These are phyloP conservation scores for Ophonus ardosiacus DNA, from an alignment of 2,888 invertebrate genomes.

Conservation along the genomic window DNA sequence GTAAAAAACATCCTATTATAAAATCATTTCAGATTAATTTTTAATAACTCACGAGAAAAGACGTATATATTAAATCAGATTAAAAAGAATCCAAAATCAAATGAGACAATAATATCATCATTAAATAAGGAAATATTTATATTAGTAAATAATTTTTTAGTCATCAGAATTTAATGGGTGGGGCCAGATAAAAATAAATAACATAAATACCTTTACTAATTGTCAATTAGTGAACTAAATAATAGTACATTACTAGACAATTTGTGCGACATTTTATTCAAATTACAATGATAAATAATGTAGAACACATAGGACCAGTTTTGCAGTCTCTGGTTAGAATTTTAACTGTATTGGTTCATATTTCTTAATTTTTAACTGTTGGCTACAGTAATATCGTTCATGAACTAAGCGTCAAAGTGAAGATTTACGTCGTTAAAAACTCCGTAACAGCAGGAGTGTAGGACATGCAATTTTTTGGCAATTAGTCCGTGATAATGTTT, in stretches of 20 bases:
- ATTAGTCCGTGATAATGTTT: constrained; percentile 19
- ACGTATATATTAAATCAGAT: too few species aligned
- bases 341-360: too few species aligned
- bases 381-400: not conserved
- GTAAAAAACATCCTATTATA: too few species aligned
- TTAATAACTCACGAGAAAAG: too few species aligned
- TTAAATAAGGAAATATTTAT: too few species aligned
- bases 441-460: constrained; percentile 6
- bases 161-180: not conserved
- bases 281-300: not conserved
- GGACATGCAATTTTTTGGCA: constrained; percentile 27
- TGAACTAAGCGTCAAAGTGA: not conserved
- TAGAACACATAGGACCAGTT: not conserved
- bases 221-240: constrained; percentile 1
- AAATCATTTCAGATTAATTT: too few species aligned
- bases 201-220: not conserved
- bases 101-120: too few species aligned
- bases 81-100: too few species aligned
- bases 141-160: too few species aligned
- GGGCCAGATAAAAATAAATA: not conserved
- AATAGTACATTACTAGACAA: not conserved
- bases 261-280: not conserved
- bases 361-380: too few species aligned
- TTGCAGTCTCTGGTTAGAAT: too few species aligned
- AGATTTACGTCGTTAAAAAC: not conserved